phyloP scores from a whole-genome alignment of 2,113 vertebrate species.

The Micromys minutus region DNA sequence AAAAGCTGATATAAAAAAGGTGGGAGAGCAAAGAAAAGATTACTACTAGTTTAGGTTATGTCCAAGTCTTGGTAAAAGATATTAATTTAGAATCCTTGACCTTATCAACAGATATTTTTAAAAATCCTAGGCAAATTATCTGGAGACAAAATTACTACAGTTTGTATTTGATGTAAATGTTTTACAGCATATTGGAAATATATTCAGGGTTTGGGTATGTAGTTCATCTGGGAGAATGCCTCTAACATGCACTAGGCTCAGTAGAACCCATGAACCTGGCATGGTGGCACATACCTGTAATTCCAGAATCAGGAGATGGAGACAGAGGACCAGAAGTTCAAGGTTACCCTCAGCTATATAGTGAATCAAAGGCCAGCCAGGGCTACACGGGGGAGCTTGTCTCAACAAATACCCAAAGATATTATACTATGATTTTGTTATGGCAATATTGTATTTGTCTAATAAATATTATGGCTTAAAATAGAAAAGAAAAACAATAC shows the following conservation, averaged over 20 bases:
- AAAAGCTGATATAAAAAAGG: background rate
- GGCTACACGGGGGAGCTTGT: background rate
- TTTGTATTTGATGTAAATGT: background rate
- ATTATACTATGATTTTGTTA: background rate
- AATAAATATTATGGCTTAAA: slow-evolving; percentile 15
- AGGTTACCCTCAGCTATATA: background rate
- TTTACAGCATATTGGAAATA: background rate
- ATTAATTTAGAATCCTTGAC: slow-evolving; percentile 15
- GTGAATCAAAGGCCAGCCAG: background rate
- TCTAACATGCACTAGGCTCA: background rate
- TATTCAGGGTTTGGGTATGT: background rate
- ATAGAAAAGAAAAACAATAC: background rate
- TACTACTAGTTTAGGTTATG: background rate
- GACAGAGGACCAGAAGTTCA: background rate
- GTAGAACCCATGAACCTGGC: background rate
- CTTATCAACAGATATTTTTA: background rate
- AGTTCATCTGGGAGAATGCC: background rate
- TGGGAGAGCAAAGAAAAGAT: background rate
- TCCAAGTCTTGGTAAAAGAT: background rate
- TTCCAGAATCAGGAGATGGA: background rate
- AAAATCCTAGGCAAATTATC: slow-evolving; percentile 16
- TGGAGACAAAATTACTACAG: background rate
- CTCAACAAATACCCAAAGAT: background rate
- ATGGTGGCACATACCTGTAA: background rate
- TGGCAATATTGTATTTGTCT: background rate